Conservation (phyloP, 2,797 vertebrate genomes). For the Coranthus polyacanthus region DNA sequence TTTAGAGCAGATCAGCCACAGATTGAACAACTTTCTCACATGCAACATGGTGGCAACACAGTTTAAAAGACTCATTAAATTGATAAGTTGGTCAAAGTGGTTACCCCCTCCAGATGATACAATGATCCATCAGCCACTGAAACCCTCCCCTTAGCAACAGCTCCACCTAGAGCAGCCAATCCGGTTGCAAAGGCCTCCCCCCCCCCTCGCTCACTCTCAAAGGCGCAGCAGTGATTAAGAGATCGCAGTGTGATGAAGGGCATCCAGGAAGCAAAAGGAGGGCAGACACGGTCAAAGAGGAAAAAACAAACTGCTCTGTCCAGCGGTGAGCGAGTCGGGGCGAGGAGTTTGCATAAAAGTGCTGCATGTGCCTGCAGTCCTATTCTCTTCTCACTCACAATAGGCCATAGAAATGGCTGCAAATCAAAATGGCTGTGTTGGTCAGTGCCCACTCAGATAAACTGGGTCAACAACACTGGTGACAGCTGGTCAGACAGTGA, state of each 20-base stretch:
- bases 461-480: conserved; percentile 73
- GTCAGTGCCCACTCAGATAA: conserved; percentile 72
- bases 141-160: conserved; percentile 82
- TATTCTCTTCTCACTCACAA: conserved; percentile 57
- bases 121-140: conserved; percentile 46
- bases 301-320: conserved; percentile 31
- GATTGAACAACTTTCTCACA: background rate
- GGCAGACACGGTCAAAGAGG: conserved; percentile 29
- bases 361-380: conserved; percentile 36
- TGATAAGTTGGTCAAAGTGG: conserved; percentile 39
- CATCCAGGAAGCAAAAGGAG: conserved; percentile 50
- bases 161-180: conserved; percentile 75
- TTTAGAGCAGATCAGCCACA: background rate
- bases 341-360: conserved; percentile 50
- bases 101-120: conserved; percentile 29
- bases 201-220: conserved; percentile 2
- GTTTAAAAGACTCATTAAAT: conserved; percentile 11
- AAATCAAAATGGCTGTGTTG: conserved; percentile 75
- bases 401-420: conserved; percentile 57
- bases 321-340: conserved; percentile 4
- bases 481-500: conserved; percentile 64
- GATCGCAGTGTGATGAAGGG: conserved; percentile 52
- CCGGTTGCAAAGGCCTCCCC: conserved; percentile 4
- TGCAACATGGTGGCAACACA: background rate
- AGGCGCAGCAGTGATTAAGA: conserved; percentile 67